Base-by-base conservation (phyloP, 2,113 vertebrate species). In the Chionomys nivalis region DNA sequence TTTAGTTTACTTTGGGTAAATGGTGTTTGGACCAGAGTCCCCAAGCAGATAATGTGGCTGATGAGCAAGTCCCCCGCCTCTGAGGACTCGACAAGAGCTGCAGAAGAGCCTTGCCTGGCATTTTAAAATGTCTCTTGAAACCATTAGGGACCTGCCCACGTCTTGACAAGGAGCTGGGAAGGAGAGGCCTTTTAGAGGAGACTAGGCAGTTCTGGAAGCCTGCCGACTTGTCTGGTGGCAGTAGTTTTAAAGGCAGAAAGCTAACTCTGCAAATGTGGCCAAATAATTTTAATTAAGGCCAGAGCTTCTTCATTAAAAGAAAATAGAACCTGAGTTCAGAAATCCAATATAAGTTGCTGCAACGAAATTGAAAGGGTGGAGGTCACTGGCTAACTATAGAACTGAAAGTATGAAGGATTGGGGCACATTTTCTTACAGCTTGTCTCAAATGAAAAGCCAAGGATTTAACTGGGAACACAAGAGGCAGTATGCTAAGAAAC, bases 1-100 rank as follows among this genome's bases (percentile, higher is more conserved):
- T 92, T 72, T 95, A 86, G 79, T 75, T 95, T 73, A 24, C 42
- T 97, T 90, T 68, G 42, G 77, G 66, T 72, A 93, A 90, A 93
- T 81, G 87, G 63, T 68, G 36, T 93, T 95, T 93, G 61, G 72
- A 90, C 52, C 87, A 23, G 31, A 89, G 85, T 89, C 70, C 83
- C 79, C 73, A 92, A 94, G 76, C 66, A 83, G 87, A 55, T 39
- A 58, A 79, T 0, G 0, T 42, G 36, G 49, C 11, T 68, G 76
- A 95, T 24, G 92, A 94, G 83, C 78, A 93, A 49, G 58, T 63
- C 77, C 73, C 91, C 78, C 55, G 39, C 63, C 79, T 91, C 66
- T 11, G 31, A 89, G 70, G 78, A 49, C 68, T 1, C 33, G 55
- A 78, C 58, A 77, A 87, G 82, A 47, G 44, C 23, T 26, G 21